These are phyloP conservation scores for Halictus rubicundus DNA, from an alignment of 1,140 invertebrate species.

Conservation along the genomic window DNA sequence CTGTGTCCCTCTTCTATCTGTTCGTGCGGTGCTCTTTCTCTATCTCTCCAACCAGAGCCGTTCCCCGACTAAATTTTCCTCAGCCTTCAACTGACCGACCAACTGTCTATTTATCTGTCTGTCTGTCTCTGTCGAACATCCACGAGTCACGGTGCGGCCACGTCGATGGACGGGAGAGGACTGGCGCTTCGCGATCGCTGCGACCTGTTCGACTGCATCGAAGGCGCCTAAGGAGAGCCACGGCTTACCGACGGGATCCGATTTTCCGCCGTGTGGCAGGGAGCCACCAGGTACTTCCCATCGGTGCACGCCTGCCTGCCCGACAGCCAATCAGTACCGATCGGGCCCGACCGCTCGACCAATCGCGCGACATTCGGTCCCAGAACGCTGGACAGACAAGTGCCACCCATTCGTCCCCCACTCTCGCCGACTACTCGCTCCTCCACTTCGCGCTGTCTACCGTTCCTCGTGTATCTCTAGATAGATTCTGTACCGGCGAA, in stretches of 20 bases:
- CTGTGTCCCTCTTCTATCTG: background rate
- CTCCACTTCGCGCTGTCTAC: slow-evolving; percentile 21
- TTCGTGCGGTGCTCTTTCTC: background rate
- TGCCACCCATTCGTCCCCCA: slow-evolving; percentile 56
- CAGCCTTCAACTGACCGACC: too few relatives aligned
- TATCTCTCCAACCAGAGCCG: slow-evolving; percentile 21
- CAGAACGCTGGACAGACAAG: slow-evolving; percentile 5
- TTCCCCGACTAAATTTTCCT: background rate
- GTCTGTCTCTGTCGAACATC: slow-evolving; percentile 59
- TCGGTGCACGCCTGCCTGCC: slow-evolving; percentile 46
- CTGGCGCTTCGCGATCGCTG: slow-evolving; percentile 72
- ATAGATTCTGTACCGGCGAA: background rate
- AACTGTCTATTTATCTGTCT: too few relatives aligned
- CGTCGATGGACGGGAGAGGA: slow-evolving; percentile 79
- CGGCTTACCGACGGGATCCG: slow-evolving; percentile 40
- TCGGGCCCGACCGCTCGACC: slow-evolving; percentile 25
- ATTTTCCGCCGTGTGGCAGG: slow-evolving; percentile 46
- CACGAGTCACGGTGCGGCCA: slow-evolving; percentile 72
- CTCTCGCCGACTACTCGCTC: background rate
- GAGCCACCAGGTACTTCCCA: slow-evolving; percentile 49
- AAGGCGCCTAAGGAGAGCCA: slow-evolving; percentile 53
- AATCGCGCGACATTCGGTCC: slow-evolving; percentile 29
- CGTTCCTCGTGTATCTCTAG: slow-evolving; percentile 26
- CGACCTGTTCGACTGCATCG: slow-evolving; percentile 72
- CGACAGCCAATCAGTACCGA: slow-evolving; percentile 38